These are phyloP conservation scores for Fissipunctia ypsillon DNA, from an alignment of 2,888 invertebrate genomes.

Conservation along the genomic window DNA sequence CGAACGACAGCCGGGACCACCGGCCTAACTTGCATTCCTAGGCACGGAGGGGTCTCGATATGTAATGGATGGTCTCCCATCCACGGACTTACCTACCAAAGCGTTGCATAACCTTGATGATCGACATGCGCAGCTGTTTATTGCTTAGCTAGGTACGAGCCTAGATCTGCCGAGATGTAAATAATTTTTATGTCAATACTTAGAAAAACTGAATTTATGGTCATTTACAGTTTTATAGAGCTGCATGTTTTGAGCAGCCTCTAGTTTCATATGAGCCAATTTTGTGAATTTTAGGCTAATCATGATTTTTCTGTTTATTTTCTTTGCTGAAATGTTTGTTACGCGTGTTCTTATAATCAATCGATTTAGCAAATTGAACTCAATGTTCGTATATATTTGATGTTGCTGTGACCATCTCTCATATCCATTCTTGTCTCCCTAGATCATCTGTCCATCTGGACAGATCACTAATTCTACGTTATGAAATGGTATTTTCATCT, in stretches of 20 bases:
- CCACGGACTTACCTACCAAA: no score
- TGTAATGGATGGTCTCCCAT: no score
- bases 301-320: not conserved
- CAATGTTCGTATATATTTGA: not conserved
- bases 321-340: not conserved
- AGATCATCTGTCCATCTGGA: not conserved
- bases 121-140: not conserved
- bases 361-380: not conserved
- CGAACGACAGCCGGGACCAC: not conserved
- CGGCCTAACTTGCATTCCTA: not conserved
- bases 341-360: not conserved
- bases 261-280: conserved; percentile 4
- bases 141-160: not conserved
- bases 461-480: no score
- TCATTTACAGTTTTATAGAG: conserved; percentile 5
- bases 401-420: not conserved
- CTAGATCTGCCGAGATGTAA: not conserved
- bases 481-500: not conserved
- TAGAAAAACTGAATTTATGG: not conserved
- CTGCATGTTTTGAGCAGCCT: conserved; percentile 1
- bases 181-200: not conserved
- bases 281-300: not conserved
- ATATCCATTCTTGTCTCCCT: not conserved
- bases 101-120: not conserved
- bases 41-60: no score